Evolutionary conservation across 2,797 vertebrate species (phyloP).

Genomic region (Apogon hyalosoma): DNA sequence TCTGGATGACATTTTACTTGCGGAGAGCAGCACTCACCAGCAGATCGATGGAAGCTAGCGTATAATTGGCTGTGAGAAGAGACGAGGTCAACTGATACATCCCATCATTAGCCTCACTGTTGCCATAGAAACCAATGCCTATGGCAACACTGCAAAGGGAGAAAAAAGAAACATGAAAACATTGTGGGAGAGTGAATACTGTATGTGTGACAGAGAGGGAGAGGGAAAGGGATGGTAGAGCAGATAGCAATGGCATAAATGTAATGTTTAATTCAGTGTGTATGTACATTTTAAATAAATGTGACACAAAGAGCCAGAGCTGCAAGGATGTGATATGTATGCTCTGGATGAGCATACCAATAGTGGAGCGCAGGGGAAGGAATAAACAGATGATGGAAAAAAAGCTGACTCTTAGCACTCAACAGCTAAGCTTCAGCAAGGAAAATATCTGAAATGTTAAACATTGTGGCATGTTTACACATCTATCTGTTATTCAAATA

Average conservation of each 20-base stretch:
- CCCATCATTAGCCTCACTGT: slow-evolving; percentile 95
- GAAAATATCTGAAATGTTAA: slow-evolving; percentile 63
- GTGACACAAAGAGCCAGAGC: slow-evolving; percentile 66
- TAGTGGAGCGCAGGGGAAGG: slow-evolving; percentile 40
- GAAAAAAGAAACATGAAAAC: slow-evolving; percentile 49
- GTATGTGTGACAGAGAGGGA: slow-evolving; percentile 13
- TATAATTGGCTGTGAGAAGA: slow-evolving; percentile 93
- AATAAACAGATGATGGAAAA: slow-evolving; percentile 52
- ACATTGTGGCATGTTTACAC: slow-evolving; percentile 66
- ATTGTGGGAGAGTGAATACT: slow-evolving; percentile 42
- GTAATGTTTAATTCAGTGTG: slow-evolving; percentile 81
- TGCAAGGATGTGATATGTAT: slow-evolving; percentile 58
- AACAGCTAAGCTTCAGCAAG: slow-evolving; percentile 37
- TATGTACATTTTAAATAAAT: slow-evolving; percentile 78
- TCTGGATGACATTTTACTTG: slow-evolving; percentile 69
- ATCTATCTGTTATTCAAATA: slow-evolving; percentile 79
- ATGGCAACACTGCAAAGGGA: slow-evolving; percentile 88
- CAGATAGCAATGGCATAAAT: slow-evolving; percentile 57
- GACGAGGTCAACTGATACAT: slow-evolving; percentile 95
- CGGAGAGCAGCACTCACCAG: slow-evolving; percentile 87
- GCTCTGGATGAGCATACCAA: slow-evolving; percentile 51
- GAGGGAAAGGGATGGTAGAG: slow-evolving; percentile 17
- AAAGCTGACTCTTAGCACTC: slow-evolving; percentile 34
- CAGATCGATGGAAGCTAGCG: slow-evolving; percentile 90
- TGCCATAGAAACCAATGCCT: slow-evolving; percentile 97